Percentiles rank a stretch among this genome's conserved stretches.
phyloP scores from a whole-genome alignment of 92 coral and sea anemone genomes.

The Porites divaricata region DNA sequence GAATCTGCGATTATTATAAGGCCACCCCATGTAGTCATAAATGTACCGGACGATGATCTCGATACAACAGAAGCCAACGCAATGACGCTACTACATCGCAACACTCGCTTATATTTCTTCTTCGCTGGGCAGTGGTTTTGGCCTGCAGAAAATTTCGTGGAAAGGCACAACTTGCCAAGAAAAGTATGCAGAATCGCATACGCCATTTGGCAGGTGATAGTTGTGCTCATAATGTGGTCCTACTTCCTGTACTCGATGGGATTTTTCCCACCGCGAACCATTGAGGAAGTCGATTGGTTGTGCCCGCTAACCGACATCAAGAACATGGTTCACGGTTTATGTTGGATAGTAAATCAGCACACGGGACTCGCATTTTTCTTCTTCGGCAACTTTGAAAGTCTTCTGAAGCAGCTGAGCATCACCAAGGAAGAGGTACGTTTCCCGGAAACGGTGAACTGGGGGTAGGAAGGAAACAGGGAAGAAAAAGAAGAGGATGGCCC shows the following conservation, averaged over 20 bases:
- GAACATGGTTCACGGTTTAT: slow-evolving; percentile 25
- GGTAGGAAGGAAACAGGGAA: not conserved
- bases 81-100: not conserved
- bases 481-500: not conserved
- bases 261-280: slow-evolving; percentile 15
- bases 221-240: slow-evolving; percentile 37
- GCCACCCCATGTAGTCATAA: not conserved
- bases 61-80: not conserved
- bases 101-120: not conserved
- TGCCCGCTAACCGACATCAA: slow-evolving; percentile 52
- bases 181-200: slow-evolving; percentile 1
- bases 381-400: slow-evolving; percentile 8
- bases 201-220: slow-evolving; percentile 18
- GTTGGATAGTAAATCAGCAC: slow-evolving; percentile 47
- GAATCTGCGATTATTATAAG: not conserved
- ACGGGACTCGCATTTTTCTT: slow-evolving; percentile 23
- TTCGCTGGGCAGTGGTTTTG: slow-evolving; percentile 48
- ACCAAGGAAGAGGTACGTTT: not conserved
- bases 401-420: slow-evolving; percentile 11
- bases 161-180: not conserved
- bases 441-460: not conserved
- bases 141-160: not conserved
- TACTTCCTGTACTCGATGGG: slow-evolving; percentile 54
- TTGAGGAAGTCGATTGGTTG: slow-evolving; percentile 39
- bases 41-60: not conserved